phyloP scores from a whole-genome alignment of 2,888 invertebrate species.

The Elysia crispata region DNA sequence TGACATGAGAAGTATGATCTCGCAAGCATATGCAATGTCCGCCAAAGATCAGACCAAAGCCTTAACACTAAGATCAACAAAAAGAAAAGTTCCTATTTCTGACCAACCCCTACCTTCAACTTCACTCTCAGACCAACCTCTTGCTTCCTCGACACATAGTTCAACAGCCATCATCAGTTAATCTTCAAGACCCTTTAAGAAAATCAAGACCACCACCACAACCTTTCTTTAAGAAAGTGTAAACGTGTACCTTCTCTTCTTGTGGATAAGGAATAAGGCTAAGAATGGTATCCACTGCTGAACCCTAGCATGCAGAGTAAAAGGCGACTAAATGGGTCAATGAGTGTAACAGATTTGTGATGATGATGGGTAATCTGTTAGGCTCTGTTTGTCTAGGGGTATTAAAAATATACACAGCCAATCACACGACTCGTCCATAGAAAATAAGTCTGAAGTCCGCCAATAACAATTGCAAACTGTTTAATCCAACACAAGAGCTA shows the following conservation, averaged over 20 bases:
- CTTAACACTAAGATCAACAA: background rate
- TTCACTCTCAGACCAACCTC: slow-evolving; percentile 7
- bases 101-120: background rate
- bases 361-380: too few species aligned
- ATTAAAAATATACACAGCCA: too few species aligned
- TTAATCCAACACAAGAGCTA: too few species aligned
- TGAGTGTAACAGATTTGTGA: too few species aligned
- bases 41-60: slow-evolving; percentile 14
- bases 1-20: slow-evolving; percentile 20
- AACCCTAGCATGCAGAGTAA: slow-evolving; percentile 1
- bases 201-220: background rate
- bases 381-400: too few species aligned
- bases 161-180: slow-evolving; percentile 9
- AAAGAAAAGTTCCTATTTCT: slow-evolving; percentile 15
- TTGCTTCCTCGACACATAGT: slow-evolving; percentile 16
- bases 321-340: slow-evolving; percentile 25
- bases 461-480: too few species aligned
- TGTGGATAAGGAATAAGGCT: slow-evolving; percentile 24
- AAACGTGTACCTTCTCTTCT: background rate
- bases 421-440: too few species aligned
- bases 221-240: slow-evolving; percentile 19
- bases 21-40: slow-evolving; percentile 20
- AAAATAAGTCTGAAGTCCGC: too few species aligned
- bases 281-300: slow-evolving; percentile 26
- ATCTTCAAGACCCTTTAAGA: slow-evolving; percentile 13